Evolutionary conservation across 2,888 invertebrate species (phyloP), one percentile per base, ranked within the genome.

Genomic region (Zonitis immaculata): DNA sequence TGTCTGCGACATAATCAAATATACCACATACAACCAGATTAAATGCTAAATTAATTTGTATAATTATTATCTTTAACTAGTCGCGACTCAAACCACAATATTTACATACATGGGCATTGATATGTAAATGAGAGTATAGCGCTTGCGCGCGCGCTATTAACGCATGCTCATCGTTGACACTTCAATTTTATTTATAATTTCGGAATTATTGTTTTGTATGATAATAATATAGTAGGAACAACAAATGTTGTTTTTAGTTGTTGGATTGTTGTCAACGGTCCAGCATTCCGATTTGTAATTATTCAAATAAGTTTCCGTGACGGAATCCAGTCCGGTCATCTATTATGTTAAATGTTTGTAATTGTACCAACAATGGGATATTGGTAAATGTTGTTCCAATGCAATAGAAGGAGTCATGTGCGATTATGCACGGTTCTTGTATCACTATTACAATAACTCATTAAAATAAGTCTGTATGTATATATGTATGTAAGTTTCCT

Each of bases 41-140:
- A 66, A 66, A 66, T 60, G 62, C 58, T 64, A 64, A 64, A 66
- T 67, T 65, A 67, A 60, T 60, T 61, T 32, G 54, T 57, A 66
- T 66, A 65, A 66, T 66, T 67, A 65, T 60, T 60, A 58, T 56
- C 57, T 14, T n/a, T n/a, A n/a, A n/a, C n/a, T n/a, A n/a, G n/a
- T n/a, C n/a, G n/a, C n/a, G n/a, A n/a, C n/a, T n/a, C n/a, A n/a
- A n/a, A n/a, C n/a, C n/a, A n/a, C n/a, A n/a, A n/a, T n/a, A n/a
- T n/a, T n/a, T n/a, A n/a, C n/a, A n/a, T n/a, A n/a, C n/a, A n/a
- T n/a, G n/a, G n/a, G n/a, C n/a, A n/a, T n/a, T n/a, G n/a, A n/a
- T n/a, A n/a, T n/a, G n/a, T n/a, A n/a, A n/a, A n/a, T n/a, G n/a
- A n/a, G n/a, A n/a, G n/a, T n/a, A n/a, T n/a, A n/a, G n/a, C n/a